These are phyloP conservation scores for Chrysocyon brachyurus DNA, from an alignment of 2,797 vertebrate genomes.

Conservation along the genomic window DNA sequence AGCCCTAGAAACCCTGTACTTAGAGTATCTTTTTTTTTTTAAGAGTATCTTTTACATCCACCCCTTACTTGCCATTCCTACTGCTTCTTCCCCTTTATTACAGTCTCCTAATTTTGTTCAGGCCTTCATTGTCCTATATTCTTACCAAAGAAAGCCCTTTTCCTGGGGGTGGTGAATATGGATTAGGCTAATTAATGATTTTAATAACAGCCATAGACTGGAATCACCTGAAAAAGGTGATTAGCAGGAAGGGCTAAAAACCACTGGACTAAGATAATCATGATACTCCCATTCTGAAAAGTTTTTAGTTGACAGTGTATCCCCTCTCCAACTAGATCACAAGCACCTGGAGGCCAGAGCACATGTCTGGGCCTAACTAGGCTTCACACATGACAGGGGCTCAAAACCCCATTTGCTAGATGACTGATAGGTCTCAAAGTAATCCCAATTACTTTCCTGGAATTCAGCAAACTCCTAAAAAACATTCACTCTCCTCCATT, in stretches of 20 bases:
- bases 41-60: not conserved
- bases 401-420: conserved; percentile 5
- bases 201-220: conserved; percentile 15
- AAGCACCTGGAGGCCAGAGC: not conserved
- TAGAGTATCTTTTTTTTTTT: not conserved
- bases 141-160: not conserved
- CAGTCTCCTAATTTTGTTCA: not conserved
- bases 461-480: conserved; percentile 64
- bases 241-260: not conserved
- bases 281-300: conserved; percentile 11
- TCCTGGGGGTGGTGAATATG: not conserved
- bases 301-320: not conserved
- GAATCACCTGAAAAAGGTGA: not conserved
- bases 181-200: conserved; percentile 48
- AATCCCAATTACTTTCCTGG: conserved; percentile 71
- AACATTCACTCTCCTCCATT: conserved; percentile 43
- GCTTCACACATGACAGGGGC: conserved; percentile 32
- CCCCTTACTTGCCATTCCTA: conserved; percentile 31
- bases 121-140: not conserved
- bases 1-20: not conserved
- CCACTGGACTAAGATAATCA: conserved; percentile 4
- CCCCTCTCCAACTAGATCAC: not conserved
- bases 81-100: not conserved
- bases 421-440: conserved; percentile 45
- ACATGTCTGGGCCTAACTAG: not conserved